phyloP scores from a whole-genome alignment of 1,140 invertebrate species.

The Caenorhabditis tropicalis region DNA sequence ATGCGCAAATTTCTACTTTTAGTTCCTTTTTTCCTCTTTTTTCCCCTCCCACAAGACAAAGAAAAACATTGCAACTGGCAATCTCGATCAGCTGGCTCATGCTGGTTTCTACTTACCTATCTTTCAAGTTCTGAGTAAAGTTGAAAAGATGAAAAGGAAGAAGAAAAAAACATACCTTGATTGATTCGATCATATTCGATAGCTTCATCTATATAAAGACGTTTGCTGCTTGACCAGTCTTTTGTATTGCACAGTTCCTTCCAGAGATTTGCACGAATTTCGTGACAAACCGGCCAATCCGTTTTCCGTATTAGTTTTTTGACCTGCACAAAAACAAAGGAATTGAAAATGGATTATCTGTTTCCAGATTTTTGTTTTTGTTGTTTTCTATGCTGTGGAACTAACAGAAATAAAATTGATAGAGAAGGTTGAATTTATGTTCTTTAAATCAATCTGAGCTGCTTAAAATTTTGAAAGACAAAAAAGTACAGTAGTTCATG shows the following conservation, averaged over 20 bases:
- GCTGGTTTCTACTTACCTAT: slow-evolving; percentile 12
- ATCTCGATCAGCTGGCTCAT: slow-evolving; percentile 33
- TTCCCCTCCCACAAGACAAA: slow-evolving; percentile 33
- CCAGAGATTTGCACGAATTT: slow-evolving; percentile 67
- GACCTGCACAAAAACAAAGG: slow-evolving; percentile 59
- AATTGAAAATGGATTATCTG: not conserved
- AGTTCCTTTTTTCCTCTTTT: slow-evolving; percentile 21
- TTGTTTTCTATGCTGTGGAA: not conserved
- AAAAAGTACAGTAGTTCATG: too few relatives aligned
- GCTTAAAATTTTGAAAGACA: too few relatives aligned
- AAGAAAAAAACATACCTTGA: slow-evolving; percentile 55
- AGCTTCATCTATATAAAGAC: slow-evolving; percentile 63
- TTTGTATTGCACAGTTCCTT: slow-evolving; percentile 65
- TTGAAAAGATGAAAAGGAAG: not conserved
- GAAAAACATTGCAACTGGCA: slow-evolving; percentile 43
- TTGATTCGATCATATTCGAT: slow-evolving; percentile 60
- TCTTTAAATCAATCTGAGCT: not conserved
- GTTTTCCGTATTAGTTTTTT: slow-evolving; percentile 70
- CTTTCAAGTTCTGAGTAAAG: slow-evolving; percentile 15
- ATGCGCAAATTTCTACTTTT: slow-evolving; percentile 43
- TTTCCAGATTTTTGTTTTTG: not conserved
- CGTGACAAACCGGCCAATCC: slow-evolving; percentile 68
- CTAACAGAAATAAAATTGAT: not conserved
- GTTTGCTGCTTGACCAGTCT: slow-evolving; percentile 64
- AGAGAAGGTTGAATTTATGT: not conserved